Evolutionary conservation across 2,113 vertebrate genomes (phyloP).

Genomic region (Psilopsiagon aurifrons): DNA sequence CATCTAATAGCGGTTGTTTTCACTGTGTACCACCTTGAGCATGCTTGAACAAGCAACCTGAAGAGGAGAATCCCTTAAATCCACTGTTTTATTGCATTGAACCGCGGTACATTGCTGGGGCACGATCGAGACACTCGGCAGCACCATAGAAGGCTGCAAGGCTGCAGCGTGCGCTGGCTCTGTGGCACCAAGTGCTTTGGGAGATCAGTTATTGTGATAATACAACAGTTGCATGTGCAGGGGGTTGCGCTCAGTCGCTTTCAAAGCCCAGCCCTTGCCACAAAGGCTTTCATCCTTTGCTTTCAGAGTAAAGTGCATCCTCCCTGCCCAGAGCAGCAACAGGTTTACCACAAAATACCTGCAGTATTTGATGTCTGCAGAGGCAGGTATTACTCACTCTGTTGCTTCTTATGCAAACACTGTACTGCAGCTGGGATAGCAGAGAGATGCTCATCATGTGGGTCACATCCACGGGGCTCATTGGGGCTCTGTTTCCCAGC

Average conservation of each 20-base stretch:
- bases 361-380: slow-evolving; percentile 11
- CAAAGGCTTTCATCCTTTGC: slow-evolving; percentile 62
- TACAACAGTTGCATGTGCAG: slow-evolving; percentile 60
- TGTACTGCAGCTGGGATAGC: not conserved
- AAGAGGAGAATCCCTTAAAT: not conserved
- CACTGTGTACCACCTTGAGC: not conserved
- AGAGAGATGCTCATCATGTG: not conserved
- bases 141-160: not conserved
- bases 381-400: slow-evolving; percentile 3
- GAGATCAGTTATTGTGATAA: slow-evolving; percentile 60
- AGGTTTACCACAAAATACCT: not conserved
- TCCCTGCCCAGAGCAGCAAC: slow-evolving; percentile 44
- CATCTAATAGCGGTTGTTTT: not conserved
- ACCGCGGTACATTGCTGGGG: not conserved
- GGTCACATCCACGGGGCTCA: accelerated
- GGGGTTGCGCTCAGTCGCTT: slow-evolving; percentile 68
- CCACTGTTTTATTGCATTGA: not conserved
- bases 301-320: slow-evolving; percentile 14
- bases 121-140: not conserved
- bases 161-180: not conserved
- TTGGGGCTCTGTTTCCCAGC: accelerated
- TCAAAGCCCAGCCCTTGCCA: slow-evolving; percentile 64
- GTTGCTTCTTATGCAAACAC: not conserved
- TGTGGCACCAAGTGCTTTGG: not conserved
- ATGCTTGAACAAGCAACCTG: not conserved